Conservation (phyloP, 2,888 invertebrate species). For the Tetragonisca angustula region DNA sequence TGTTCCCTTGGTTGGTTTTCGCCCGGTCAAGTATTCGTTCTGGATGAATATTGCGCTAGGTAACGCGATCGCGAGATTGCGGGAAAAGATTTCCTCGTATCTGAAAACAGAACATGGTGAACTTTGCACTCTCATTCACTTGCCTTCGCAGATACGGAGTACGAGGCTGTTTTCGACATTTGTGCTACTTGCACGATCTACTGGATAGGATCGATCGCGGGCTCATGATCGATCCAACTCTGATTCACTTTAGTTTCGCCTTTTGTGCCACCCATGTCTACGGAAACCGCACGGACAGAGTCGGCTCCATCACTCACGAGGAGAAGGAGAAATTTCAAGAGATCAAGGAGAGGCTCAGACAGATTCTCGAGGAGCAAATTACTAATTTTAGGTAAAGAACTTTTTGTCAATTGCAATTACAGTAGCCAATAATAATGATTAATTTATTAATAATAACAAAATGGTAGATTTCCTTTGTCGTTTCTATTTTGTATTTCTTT, state of each 20-base stretch:
- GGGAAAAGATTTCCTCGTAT: background rate
- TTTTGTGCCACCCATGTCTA: slow-evolving; percentile 99
- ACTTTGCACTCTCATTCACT: background rate
- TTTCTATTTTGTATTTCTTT: background rate
- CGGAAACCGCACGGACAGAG: slow-evolving; percentile 99
- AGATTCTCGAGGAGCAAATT: slow-evolving; percentile 98
- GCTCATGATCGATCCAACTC: slow-evolving; percentile 98
- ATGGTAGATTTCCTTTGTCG: background rate
- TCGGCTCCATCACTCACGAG: slow-evolving; percentile 98
- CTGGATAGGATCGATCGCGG: slow-evolving; percentile 97
- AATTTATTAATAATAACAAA: too few species aligned
- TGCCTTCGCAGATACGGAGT: slow-evolving; percentile 92
- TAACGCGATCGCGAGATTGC: slow-evolving; percentile 46
- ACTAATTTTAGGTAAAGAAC: slow-evolving; percentile 95
- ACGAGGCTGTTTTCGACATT: slow-evolving; percentile 97
- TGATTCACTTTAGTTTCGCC: slow-evolving; percentile 99
- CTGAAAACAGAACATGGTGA: too few species aligned
- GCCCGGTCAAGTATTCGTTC: slow-evolving; percentile 98
- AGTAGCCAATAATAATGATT: too few species aligned
- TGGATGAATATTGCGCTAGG: slow-evolving; percentile 98
- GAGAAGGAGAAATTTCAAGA: slow-evolving; percentile 99
- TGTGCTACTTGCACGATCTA: slow-evolving; percentile 97
- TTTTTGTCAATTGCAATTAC: background rate
- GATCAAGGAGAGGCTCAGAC: slow-evolving; percentile 96
- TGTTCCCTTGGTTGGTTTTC: slow-evolving; percentile 99